phyloP scores from a whole-genome alignment of 2,797 vertebrate species.

The Myotis findleyi region DNA sequence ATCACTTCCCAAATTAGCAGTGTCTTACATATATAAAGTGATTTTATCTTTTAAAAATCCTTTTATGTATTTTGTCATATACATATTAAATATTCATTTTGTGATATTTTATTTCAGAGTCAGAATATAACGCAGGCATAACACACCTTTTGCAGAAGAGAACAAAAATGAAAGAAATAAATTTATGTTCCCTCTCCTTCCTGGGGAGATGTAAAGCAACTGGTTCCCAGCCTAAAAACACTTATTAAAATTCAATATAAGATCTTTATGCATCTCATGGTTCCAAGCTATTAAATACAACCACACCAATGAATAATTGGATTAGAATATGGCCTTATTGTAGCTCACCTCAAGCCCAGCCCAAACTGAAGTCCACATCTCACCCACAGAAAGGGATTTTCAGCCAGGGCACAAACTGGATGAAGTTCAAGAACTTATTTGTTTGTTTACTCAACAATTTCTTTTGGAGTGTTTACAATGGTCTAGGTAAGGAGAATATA shows the following conservation, averaged over 20 bases:
- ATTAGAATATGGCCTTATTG: conserved; percentile 42
- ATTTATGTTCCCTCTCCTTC: conserved; percentile 59
- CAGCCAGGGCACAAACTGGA: neutral
- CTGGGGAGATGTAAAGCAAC: conserved; percentile 68
- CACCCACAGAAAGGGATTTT: neutral
- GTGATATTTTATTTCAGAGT: conserved; percentile 68
- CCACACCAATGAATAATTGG: conserved; percentile 43
- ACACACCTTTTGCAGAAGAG: conserved; percentile 33
- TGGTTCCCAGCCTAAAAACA: conserved; percentile 57
- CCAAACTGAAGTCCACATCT: neutral
- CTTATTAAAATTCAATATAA: conserved; percentile 73
- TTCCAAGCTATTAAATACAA: conserved; percentile 60
- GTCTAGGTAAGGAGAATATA: neutral
- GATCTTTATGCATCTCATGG: conserved; percentile 63
- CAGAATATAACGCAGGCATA: conserved; percentile 44
- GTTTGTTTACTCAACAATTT: neutral
- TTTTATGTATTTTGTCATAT: conserved; percentile 53
- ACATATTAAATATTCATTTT: conserved; percentile 36
- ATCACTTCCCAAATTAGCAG: neutral
- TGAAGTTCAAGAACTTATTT: conserved; percentile 21
- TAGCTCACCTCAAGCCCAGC: neutral
- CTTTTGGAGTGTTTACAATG: conserved; percentile 16
- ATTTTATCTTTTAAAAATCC: conserved; percentile 16
- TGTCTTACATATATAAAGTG: neutral
- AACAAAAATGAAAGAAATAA: conserved; percentile 71